Conservation (phyloP, 2,888 invertebrate species). For the Drosophila anomalipes region DNA sequence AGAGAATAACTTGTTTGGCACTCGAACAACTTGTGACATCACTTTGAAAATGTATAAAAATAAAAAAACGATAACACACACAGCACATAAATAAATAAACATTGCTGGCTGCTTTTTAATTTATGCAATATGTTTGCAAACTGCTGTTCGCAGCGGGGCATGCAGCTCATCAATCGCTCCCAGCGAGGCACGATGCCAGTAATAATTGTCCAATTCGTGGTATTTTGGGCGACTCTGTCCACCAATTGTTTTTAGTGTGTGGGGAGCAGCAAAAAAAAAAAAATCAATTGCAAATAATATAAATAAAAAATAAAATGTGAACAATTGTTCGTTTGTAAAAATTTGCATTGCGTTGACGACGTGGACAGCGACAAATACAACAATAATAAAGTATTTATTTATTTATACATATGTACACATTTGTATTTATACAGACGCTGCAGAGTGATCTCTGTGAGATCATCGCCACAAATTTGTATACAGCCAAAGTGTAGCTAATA, state of each 20-base stretch:
- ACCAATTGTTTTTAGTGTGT: constrained; percentile 34
- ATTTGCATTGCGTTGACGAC: constrained; percentile 25
- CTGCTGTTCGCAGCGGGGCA: constrained; percentile 14
- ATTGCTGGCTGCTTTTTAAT: constrained; percentile 24
- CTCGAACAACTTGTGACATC: constrained; percentile 66
- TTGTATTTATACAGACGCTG: constrained; percentile 27
- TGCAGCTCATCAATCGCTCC: constrained; percentile 60
- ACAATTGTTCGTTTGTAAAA: constrained; percentile 49
- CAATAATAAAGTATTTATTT: constrained; percentile 40
- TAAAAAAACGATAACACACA: constrained; percentile 59
- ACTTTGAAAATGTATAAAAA: constrained; percentile 77
- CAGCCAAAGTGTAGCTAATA: constrained; percentile 24
- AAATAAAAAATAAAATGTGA: constrained; percentile 55
- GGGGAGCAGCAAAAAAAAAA: constrained; percentile 17
- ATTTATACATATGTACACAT: constrained; percentile 9
- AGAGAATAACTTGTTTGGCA: constrained; percentile 63
- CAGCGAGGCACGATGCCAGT: constrained; percentile 21
- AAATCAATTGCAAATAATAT: constrained; percentile 61
- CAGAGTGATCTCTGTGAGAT: constrained; percentile 68
- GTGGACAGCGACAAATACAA: constrained; percentile 12
- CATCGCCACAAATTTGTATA: constrained; percentile 56
- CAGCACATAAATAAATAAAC: constrained; percentile 21
- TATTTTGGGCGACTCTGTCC: constrained; percentile 30
- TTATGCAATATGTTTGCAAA: constrained; percentile 39
- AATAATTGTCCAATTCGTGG: constrained; percentile 41